Base-by-base conservation (phyloP, 2,113 vertebrate genomes). In the Elgaria multicarinata region DNA sequence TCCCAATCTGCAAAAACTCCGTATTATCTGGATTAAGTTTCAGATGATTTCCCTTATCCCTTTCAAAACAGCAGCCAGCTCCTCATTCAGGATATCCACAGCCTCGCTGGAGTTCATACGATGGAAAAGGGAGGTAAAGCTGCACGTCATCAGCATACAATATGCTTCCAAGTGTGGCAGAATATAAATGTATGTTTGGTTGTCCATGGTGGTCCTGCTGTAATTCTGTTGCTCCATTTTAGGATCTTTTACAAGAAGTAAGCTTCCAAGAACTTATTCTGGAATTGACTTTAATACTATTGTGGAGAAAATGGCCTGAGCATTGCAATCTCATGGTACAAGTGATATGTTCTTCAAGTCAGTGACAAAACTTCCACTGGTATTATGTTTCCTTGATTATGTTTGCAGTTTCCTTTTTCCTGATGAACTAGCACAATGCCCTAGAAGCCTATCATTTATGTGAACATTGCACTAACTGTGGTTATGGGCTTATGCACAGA, bases 401-500 rank as follows among this genome's bases (percentile, higher is more conserved):
- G 4, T 3, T 31, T 28, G 74, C 42, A 76, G 72, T 89, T 92
- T 87, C 67, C 42, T 87, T 90, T 90, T 76, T 94, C 89, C 92
- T 90, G 83, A 67, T 93, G 92, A 80, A 80, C 46, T 53, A 79
- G 31, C 22, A 39, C 36, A 62, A 14, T 28, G 80, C 36, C n/a
- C 36, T 64, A 26, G 26, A 64, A 82, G 39, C 22, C 80, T 84
- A 44, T 44, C 90, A 92, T 90, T 93, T 89, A 64, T 87, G 33
- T 88, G 88, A 92, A 87, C 39, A 39, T 94, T 95, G 89, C 91
- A 90, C 93, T 92, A 92, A 90, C 33, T 91, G 86, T 95, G 90
- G 79, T 91, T 90, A 91, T 87, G 88, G 31, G 39, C 86, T 75
- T 92, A 95, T 93, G 24, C 5, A 42, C 90, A 94, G 16, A 91